Base-by-base conservation (phyloP, 1,140 invertebrate genomes). In the Drosophila lacteicornis region DNA sequence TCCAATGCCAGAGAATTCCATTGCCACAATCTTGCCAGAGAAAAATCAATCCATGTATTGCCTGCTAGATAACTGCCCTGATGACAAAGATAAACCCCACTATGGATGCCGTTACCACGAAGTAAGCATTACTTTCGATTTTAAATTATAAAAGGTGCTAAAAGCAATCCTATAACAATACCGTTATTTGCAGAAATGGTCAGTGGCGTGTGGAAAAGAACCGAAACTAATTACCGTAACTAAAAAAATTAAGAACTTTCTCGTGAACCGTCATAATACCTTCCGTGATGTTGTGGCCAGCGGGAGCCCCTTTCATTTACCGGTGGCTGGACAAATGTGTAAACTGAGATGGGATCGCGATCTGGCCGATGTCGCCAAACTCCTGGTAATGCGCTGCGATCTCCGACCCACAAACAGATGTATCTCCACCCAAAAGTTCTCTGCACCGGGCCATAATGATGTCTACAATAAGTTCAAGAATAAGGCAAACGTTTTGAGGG, bases 381-480 rank as follows among this genome's bases (percentile, higher is more conserved):
- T 59, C 42, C 27, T 59, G 17, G 12, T 59, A 11, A 59, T 9
- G 8, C 57, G 42, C n/a, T 59, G 57, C 17, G 42, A 59, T 27
- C 57, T 46, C 12, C 2, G 15, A 19, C 57, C 57, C 25, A 30
- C 42, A 3, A n/a, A 30, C 0, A 25, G 30, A 6, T 59, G 57
- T 8, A 30, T 30, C 1, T 59, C 57, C 27, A 59, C 57, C 12
- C n/a, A 33, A 17, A 8, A 13, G n/a, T 46, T 30, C 7, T 15
- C 27, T 8, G 13, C 27, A 6, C 57, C 57, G 3, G 15, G 57
- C 2, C 22, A 4, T 4, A 27, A 59, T 33, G 11, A 8, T 5
- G 42, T 33, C 8, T 59, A 59, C 42, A 46, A 47, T 30, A 46
- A 59, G 42, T 59, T 47, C 13, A 47, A 46, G 25, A 30, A 1